Conservation (phyloP, 2,797 vertebrate species). For the Buphagus erythrorhynchus region DNA sequence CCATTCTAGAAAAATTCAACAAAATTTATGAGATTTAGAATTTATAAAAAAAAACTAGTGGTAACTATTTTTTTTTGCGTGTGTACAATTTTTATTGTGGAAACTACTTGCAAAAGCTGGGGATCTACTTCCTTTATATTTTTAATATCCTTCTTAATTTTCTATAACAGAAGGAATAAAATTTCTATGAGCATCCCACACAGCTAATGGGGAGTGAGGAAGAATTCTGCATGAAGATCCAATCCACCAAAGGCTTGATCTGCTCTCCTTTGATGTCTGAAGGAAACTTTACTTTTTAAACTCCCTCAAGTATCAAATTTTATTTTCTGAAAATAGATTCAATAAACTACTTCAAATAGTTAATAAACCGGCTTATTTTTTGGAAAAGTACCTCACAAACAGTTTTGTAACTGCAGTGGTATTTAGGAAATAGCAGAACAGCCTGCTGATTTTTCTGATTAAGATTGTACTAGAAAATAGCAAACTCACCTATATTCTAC, state of each 20-base stretch:
- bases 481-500: neutral
- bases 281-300: neutral
- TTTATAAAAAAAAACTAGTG: neutral
- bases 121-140: neutral
- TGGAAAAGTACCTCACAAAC: neutral
- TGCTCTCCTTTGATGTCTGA: neutral
- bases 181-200: neutral
- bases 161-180: neutral
- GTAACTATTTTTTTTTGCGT: neutral
- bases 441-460: neutral
- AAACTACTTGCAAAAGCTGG: neutral
- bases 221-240: neutral
- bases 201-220: neutral
- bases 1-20: neutral
- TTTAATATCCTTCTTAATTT: neutral
- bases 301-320: neutral
- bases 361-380: neutral
- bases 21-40: neutral
- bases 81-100: neutral
- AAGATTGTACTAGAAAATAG: neutral
- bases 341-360: neutral
- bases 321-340: neutral
- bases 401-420: neutral
- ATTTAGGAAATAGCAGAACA: neutral
- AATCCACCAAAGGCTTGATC: neutral